Base-by-base conservation (phyloP, 2,888 invertebrate species). In the Choreutis nemorana region DNA sequence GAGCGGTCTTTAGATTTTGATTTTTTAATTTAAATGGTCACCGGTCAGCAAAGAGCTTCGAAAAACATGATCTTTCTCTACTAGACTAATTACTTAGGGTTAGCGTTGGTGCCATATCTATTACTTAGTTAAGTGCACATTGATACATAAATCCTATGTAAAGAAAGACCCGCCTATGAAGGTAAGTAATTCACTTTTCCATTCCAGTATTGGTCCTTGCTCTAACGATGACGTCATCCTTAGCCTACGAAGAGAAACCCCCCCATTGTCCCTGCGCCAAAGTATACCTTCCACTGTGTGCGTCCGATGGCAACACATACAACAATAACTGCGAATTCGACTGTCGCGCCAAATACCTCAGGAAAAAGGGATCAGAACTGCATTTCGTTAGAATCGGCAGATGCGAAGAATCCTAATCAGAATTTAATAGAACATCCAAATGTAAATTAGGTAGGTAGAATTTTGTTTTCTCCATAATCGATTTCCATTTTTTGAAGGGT, bases 271-370 rank as follows among this genome's bases (percentile, higher is more conserved):
- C 72, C 1, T 81, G 81, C 40, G 38, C 50, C 2, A 60, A 50
- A 40, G 50, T 75, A 12, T 81, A 68, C 45, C 12, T 33, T 3
- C 81, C 81, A 0, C 34, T 80, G 4, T 81, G 81, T 42, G 77
- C 58, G 1, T 54, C 64, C 1, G 50, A 75, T 42, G 49, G 59
- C 2, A 39, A 23, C 2, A 68, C 60, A 1, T 80, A 65, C 39
- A 62, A 60, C 29, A 81, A 61, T 39, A 25, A 25, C 3, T 81
- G 81, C 47, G 65, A 70, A 35, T 70, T 64, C 33, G 15, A 61
- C 0, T 81, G 81, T 42, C 37, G 48, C 2, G 41, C 44, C 1
- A 36, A 48, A 0, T 42, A 30, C 29, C 29, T 48, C 13, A 32
- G 29, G 9, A 16, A 31, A 5, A 32, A 31, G 7, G 38, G 37